Evolutionary conservation across 2,888 invertebrate genomes (phyloP).

Genomic region (Apamea epomidion): DNA sequence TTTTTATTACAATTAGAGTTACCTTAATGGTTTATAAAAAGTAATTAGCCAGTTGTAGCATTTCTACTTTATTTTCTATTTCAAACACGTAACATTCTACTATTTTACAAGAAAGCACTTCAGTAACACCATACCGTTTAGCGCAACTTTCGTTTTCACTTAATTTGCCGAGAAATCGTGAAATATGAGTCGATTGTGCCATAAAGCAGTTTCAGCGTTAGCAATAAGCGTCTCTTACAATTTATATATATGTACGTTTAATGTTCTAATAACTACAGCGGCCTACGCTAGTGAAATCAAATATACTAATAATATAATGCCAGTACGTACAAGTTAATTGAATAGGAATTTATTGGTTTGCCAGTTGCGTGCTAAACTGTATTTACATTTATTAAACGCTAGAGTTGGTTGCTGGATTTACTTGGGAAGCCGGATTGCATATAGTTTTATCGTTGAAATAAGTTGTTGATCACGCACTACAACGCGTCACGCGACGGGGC

Average conservation of each 20-base stretch:
- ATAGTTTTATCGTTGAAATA: neutral
- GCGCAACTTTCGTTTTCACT: slow-evolving; percentile 51
- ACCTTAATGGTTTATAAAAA: neutral
- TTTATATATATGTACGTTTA: slow-evolving; percentile 65
- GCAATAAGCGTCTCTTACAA: slow-evolving; percentile 72
- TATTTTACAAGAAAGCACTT: slow-evolving; percentile 20
- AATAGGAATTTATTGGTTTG: slow-evolving; percentile 66
- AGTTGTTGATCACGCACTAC: neutral
- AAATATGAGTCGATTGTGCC: slow-evolving; percentile 64
- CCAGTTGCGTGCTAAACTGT: slow-evolving; percentile 45
- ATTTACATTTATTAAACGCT: slow-evolving; percentile 38
- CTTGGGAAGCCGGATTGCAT: slow-evolving; percentile 1
- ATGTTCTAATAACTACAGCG: slow-evolving; percentile 73
- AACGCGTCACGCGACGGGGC: neutral
- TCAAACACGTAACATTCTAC: neutral
- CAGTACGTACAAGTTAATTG: slow-evolving; percentile 74
- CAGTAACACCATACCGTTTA: slow-evolving; percentile 16
- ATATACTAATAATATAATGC: slow-evolving; percentile 75
- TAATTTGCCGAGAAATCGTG: slow-evolving; percentile 64
- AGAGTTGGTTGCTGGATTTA: slow-evolving; percentile 6
- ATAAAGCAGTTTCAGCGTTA: slow-evolving; percentile 67
- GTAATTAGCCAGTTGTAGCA: neutral
- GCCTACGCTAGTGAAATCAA: slow-evolving; percentile 75
- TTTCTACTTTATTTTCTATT: slow-evolving; percentile 10
- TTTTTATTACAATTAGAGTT: slow-evolving; percentile 2